Evolutionary conservation across 2,888 invertebrate genomes (phyloP).

Genomic region (Dyspetes luteomarginatus): DNA sequence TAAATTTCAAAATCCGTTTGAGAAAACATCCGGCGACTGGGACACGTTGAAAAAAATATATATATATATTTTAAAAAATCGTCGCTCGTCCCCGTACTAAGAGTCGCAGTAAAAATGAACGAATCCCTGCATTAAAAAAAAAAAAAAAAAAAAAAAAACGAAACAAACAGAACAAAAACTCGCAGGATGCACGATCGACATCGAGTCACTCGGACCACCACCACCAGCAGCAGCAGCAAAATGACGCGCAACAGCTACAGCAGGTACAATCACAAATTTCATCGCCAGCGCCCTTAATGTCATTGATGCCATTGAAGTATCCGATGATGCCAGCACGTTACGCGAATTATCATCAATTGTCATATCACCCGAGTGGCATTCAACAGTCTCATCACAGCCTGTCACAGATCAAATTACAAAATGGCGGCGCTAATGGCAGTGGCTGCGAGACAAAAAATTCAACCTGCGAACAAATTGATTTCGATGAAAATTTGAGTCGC

Average conservation of each 20-base stretch:
- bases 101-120: not conserved
- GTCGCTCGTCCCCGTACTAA: not conserved
- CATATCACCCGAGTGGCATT: conserved; percentile 73
- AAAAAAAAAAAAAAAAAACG: conserved; percentile 58
- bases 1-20: too few species aligned
- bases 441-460: conserved; percentile 17
- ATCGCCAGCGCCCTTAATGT: conserved; percentile 67
- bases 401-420: conserved; percentile 17
- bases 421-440: not conserved
- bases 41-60: too few species aligned
- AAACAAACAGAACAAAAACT: conserved; percentile 48
- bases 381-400: conserved; percentile 22
- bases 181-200: conserved; percentile 80
- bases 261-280: conserved; percentile 70
- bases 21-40: too few species aligned
- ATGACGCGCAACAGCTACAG: conserved; percentile 72
- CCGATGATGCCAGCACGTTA: conserved; percentile 76
- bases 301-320: conserved; percentile 80
- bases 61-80: too few species aligned
- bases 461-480: conserved; percentile 67
- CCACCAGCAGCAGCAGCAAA: conserved; percentile 67
- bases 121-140: conserved; percentile 12
- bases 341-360: conserved; percentile 76
- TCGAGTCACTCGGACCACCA: conserved; percentile 80
- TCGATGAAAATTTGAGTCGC: conserved; percentile 77